phyloP scores from a whole-genome alignment of 92 coral and sea anemone species.

The Blastomussa wellsi region DNA sequence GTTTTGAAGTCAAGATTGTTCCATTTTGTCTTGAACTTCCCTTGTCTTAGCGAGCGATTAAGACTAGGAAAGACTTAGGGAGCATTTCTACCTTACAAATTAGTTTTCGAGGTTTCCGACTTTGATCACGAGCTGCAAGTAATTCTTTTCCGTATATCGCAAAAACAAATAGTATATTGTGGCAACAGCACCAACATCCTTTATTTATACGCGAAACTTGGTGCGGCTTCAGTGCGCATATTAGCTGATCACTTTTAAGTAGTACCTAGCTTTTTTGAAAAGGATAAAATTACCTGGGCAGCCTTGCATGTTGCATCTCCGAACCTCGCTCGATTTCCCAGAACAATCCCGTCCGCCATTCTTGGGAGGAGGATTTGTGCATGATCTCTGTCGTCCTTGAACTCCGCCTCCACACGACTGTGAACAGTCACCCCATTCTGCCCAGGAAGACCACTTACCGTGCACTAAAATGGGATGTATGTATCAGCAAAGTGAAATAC shows the following conservation, averaged over 20 bases:
- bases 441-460: slow-evolving; percentile 41
- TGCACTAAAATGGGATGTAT: slow-evolving; percentile 15
- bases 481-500: background rate
- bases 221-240: background rate
- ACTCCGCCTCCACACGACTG: slow-evolving; percentile 30
- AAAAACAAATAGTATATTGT: background rate
- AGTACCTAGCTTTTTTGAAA: background rate
- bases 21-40: too few species aligned
- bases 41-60: too few species aligned
- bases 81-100: too few species aligned
- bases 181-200: too few species aligned
- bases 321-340: slow-evolving; percentile 17
- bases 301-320: slow-evolving; percentile 15
- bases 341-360: slow-evolving; percentile 36
- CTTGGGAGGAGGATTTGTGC: slow-evolving; percentile 31
- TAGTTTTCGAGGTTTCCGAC: too few species aligned
- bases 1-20: too few species aligned
- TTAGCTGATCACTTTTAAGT: background rate
- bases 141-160: background rate
- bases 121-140: too few species aligned
- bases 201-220: too few species aligned
- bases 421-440: slow-evolving; percentile 43
- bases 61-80: too few species aligned
- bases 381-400: slow-evolving; percentile 34
- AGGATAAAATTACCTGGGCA: slow-evolving; percentile 30